A percentile compares a stretch with the other conserved stretches of the same genome.
Evolutionary conservation across 2,888 invertebrate species (phyloP).

Genomic region (Tholera decimalis): DNA sequence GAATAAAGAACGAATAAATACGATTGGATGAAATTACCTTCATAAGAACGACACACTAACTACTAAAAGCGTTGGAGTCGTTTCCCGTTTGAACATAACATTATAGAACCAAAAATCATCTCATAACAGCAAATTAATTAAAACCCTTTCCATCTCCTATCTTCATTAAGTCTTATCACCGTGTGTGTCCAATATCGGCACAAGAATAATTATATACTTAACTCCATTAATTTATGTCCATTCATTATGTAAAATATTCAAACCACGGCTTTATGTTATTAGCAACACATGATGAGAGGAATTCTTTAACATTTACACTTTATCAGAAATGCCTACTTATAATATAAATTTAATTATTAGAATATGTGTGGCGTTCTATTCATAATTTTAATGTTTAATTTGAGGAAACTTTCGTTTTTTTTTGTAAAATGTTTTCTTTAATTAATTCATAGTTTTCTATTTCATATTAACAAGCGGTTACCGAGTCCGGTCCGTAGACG

Average conservation of each 20-base stretch:
- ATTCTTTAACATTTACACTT: constrained; percentile 37
- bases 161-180: background rate
- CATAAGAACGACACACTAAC: too few species aligned
- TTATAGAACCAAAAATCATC: background rate
- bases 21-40: too few species aligned
- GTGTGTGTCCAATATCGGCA: constrained; percentile 36
- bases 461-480: too few species aligned
- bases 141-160: background rate
- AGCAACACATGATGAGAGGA: constrained; percentile 20
- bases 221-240: constrained; percentile 46
- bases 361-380: constrained; percentile 10
- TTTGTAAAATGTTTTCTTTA: background rate
- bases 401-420: constrained; percentile 8
- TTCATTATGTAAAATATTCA: constrained; percentile 45
- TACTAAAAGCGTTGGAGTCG: too few species aligned
- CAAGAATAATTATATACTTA: constrained; percentile 35
- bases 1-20: too few species aligned
- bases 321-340: constrained; percentile 17
- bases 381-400: constrained; percentile 18
- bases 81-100: too few species aligned
- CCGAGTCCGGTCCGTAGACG: too few species aligned
- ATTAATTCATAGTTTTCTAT: background rate
- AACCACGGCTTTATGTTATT: constrained; percentile 45
- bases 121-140: background rate
- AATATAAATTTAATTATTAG: constrained; percentile 43